phyloP scores from a whole-genome alignment of 2,888 invertebrate genomes.

The Caradrina clavipalpis region DNA sequence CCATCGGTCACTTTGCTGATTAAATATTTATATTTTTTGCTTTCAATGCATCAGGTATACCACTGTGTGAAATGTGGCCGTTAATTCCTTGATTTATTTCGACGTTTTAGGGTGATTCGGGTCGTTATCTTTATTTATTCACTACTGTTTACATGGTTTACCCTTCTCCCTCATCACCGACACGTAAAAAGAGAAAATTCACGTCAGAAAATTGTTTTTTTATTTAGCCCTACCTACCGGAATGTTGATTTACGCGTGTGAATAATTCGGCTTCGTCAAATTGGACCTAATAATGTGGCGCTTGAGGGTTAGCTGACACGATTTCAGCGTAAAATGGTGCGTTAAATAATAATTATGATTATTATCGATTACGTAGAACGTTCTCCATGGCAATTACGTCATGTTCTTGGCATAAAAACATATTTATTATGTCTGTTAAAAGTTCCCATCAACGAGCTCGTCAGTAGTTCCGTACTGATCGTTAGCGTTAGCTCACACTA shows the following conservation, averaged over 20 bases:
- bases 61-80: constrained; percentile 40
- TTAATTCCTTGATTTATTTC: constrained; percentile 57
- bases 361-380: constrained; percentile 17
- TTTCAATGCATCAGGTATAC: constrained; percentile 42
- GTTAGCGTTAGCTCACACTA: constrained; percentile 41
- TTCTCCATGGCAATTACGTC: constrained; percentile 26
- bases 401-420: constrained; percentile 34
- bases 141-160: constrained; percentile 60
- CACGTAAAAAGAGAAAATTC: constrained; percentile 50
- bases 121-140: constrained; percentile 66
- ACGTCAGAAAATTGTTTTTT: constrained; percentile 36
- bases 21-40: constrained; percentile 32
- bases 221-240: constrained; percentile 12
- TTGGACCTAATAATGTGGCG: constrained; percentile 13
- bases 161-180: constrained; percentile 42
- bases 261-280: constrained; percentile 25
- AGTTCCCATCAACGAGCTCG: constrained; percentile 49
- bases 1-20: constrained; percentile 7
- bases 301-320: constrained; percentile 1
- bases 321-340: constrained; percentile 11
- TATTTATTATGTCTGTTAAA: constrained; percentile 46
- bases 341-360: constrained; percentile 18
- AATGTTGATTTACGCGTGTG: constrained; percentile 25
- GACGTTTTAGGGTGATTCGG: constrained; percentile 54
- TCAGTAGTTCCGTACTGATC: constrained; percentile 45